Conservation (phyloP, 2,888 invertebrate genomes). For the Thymelicus acteon region DNA sequence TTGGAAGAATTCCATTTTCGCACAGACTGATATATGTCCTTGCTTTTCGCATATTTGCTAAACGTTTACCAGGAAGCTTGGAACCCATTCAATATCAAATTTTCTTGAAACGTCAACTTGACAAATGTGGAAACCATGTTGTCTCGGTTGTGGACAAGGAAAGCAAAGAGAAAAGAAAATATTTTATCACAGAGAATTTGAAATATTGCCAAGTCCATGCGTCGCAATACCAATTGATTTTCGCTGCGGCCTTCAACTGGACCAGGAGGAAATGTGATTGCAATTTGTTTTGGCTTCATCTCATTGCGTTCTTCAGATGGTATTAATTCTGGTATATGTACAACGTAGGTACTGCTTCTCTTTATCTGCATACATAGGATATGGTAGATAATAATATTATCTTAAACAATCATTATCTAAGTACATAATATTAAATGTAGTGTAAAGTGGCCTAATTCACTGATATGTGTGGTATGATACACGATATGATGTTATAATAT, state of each 20-base stretch:
- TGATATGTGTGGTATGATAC: too few species aligned
- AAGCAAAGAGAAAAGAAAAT: slow-evolving; percentile 60
- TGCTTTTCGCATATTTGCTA: slow-evolving; percentile 16
- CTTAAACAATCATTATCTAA: too few species aligned
- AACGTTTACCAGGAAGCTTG: slow-evolving; percentile 28
- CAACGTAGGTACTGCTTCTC: too few species aligned
- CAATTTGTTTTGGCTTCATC: slow-evolving; percentile 27
- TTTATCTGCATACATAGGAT: too few species aligned
- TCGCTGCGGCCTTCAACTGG: slow-evolving; percentile 48
- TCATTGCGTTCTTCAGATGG: neutral
- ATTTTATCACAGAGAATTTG: slow-evolving; percentile 77
- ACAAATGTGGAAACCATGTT: slow-evolving; percentile 51
- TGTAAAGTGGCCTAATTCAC: too few species aligned
- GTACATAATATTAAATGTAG: too few species aligned
- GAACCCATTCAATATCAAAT: slow-evolving; percentile 37
- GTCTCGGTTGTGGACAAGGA: slow-evolving; percentile 46
- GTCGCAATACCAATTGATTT: slow-evolving; percentile 73
- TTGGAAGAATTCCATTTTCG: slow-evolving; percentile 28
- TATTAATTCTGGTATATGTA: neutral
- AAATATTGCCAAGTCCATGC: slow-evolving; percentile 79
- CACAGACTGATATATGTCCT: too few species aligned
- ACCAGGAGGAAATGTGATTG: slow-evolving; percentile 17
- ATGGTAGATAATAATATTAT: too few species aligned
- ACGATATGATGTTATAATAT: too few species aligned
- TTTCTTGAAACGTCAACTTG: slow-evolving; percentile 52